Percentiles rank a stretch among this genome's conserved stretches.
phyloP scores from a whole-genome alignment of 2,113 vertebrate genomes.

The Falcunculus frontatus region DNA sequence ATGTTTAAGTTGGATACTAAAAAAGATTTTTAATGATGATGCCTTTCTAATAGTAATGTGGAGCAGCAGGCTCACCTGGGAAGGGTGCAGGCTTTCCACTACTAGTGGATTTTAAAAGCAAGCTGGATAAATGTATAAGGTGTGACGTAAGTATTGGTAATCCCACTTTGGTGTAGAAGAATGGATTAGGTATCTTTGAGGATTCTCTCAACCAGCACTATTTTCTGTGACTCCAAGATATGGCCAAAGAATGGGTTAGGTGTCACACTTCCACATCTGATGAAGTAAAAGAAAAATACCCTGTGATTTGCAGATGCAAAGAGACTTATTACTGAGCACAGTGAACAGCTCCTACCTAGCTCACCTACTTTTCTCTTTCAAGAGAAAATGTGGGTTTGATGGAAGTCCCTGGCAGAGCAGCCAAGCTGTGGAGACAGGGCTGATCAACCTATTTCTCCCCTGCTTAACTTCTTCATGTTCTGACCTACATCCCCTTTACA shows the following conservation, averaged over 20 bases:
- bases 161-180: not conserved
- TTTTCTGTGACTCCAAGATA: not conserved
- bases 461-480: not conserved
- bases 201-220: not conserved
- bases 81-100: not conserved
- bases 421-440: not conserved
- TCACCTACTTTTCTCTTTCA: not conserved
- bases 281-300: not conserved
- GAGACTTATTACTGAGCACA: not conserved
- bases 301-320: not conserved
- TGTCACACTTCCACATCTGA: not conserved
- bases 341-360: not conserved
- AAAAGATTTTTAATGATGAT: not conserved
- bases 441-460: not conserved
- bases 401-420: not conserved
- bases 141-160: not conserved
- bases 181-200: not conserved
- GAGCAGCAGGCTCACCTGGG: not conserved
- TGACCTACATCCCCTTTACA: slow-evolving; percentile 7
- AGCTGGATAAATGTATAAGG: not conserved
- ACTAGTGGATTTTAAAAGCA: not conserved
- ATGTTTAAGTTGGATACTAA: not conserved
- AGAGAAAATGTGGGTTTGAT: not conserved
- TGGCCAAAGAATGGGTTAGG: not conserved
- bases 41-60: not conserved